Evolutionary conservation across 2,888 invertebrate species (phyloP), one percentile per base, ranked within the genome.

Genomic region (Polyploca ridens): DNA sequence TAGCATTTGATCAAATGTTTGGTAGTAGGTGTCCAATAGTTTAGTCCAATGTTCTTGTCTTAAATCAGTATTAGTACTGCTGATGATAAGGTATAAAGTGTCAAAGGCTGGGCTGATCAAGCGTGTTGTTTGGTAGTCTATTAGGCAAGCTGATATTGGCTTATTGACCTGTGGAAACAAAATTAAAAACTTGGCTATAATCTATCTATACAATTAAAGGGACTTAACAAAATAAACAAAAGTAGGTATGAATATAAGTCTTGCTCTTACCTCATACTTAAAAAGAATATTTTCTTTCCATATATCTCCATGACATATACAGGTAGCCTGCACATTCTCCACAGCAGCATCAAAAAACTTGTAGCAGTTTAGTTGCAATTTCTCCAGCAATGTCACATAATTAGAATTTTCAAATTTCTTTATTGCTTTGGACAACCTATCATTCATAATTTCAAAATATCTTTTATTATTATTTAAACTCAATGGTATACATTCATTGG

Each of bases 251-350:
- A 2, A 27, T 2, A 1, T 27, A 8, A 54, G 2, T 19, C 19
- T 19, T 16, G 11, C 63, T 64, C 66, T 66, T 77, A 91, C 93
- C 87, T 89, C 72, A 82, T 93, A 92, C 74, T 88, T 86, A 77
- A 83, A 94, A 27, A 94, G 75, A 64, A 93, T 85, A 69, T 94
- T 94, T 77, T 93, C 93, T 73, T 93, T 93, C 94, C 94, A 94
- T 49, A 92, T 87, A 77, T 94, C 94, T 35, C 93, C 93, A 75
- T 94, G 94, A 68, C 92, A 90, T 63, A 94, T 76, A 67, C 90
- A 91, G 19, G 81, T 79, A 54, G 75, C 77, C 58, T 79, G 73
- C 4, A 82, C 86, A 27, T 76, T 75, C 27, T 72, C 69, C 27
- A 76, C 69, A 0, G 83, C 76, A 3, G 73, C 72, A 64, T 85